Percentiles rank a stretch among this genome's conserved stretches.
Evolutionary conservation across 2,888 invertebrate species (phyloP).

Genomic region (Brachypterus glaber): DNA sequence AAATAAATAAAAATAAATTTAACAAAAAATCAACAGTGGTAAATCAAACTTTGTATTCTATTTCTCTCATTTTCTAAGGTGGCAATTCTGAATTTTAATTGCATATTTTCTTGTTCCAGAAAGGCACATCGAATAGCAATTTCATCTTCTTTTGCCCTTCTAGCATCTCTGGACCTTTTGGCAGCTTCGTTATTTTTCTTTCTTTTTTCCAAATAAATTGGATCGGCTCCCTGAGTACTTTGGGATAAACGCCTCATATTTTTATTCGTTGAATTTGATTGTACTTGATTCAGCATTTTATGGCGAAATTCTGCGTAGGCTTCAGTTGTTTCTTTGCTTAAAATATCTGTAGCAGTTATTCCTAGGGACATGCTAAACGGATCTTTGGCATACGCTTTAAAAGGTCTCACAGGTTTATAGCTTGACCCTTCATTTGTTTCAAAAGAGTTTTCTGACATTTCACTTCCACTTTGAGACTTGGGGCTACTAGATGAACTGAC

Average conservation of each 20-base stretch:
- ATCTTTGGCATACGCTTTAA: constrained; percentile 1
- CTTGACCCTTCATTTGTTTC: too few species aligned
- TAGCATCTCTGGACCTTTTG: constrained; percentile 81
- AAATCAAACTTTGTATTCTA: constrained; percentile 12
- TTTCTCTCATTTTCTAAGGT: constrained; percentile 25
- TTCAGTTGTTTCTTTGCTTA: background rate
- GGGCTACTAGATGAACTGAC: too few species aligned
- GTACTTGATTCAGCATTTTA: constrained; percentile 56
- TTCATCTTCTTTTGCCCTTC: constrained; percentile 84
- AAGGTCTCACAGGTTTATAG: too few species aligned
- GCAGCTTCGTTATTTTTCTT: constrained; percentile 92
- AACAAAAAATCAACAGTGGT: too few species aligned
- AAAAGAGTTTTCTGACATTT: too few species aligned
- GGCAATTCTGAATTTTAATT: constrained; percentile 17
- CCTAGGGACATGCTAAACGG: background rate
- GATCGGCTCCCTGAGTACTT: constrained; percentile 43
- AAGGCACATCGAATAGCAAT: constrained; percentile 79
- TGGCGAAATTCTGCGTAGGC: constrained; percentile 62
- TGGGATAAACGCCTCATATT: constrained; percentile 52
- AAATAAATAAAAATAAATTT: too few species aligned
- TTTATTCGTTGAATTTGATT: constrained; percentile 50
- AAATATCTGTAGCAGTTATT: background rate
- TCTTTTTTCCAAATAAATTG: constrained; percentile 76
- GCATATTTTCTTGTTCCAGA: constrained; percentile 47
- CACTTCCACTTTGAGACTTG: too few species aligned